Evolutionary conservation across 2,113 vertebrate species (phyloP).

Genomic region (Erythrolamprus reginae): DNA sequence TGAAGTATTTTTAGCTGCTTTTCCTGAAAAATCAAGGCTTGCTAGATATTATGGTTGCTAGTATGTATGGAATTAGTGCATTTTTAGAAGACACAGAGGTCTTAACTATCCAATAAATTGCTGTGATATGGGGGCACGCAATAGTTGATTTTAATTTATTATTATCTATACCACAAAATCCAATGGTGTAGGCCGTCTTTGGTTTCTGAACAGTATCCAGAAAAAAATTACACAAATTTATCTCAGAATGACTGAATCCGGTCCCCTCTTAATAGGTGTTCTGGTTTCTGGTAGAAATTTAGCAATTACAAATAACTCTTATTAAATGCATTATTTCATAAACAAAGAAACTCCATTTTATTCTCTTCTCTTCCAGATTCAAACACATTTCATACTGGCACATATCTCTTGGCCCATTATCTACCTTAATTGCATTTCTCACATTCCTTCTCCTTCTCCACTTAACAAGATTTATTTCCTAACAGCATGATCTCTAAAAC

Average conservation of each 20-base stretch:
- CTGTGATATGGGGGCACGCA: neutral
- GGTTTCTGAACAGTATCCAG: neutral
- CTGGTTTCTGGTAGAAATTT: too few relatives aligned
- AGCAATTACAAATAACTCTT: too few relatives aligned
- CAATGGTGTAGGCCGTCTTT: neutral
- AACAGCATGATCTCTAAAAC: too few relatives aligned
- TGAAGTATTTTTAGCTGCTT: neutral
- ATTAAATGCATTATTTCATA: too few relatives aligned
- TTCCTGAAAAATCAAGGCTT: neutral
- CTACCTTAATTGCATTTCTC: too few relatives aligned
- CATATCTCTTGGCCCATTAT: too few relatives aligned
- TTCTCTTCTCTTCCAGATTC: too few relatives aligned
- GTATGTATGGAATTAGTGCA: neutral
- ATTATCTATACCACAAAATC: neutral
- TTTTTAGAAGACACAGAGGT: neutral
- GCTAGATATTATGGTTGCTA: neutral
- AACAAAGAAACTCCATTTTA: too few relatives aligned
- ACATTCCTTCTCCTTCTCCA: too few relatives aligned
- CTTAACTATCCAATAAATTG: neutral
- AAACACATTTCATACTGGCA: too few relatives aligned
- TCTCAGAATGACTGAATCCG: neutral
- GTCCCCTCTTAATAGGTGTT: neutral
- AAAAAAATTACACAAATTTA: neutral
- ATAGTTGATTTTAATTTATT: neutral
- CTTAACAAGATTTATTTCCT: too few relatives aligned